Percentiles rank a stretch among this genome's conserved stretches.
Evolutionary conservation across 2,888 invertebrate genomes (phyloP).

Genomic region (Microplitis deprimator): DNA sequence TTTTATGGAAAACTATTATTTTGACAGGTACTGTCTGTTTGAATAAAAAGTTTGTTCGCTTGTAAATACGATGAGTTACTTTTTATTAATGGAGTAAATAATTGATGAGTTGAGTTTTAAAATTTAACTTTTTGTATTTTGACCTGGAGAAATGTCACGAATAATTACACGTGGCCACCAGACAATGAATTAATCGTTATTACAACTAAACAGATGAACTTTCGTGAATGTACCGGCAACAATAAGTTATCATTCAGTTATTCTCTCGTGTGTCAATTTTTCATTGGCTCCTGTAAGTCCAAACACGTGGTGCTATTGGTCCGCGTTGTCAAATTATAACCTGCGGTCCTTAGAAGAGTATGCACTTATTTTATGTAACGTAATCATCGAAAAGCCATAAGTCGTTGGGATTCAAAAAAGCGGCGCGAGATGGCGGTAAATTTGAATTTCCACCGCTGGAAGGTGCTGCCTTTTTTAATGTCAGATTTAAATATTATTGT

Average conservation of each 20-base stretch:
- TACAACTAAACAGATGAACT: slow-evolving; percentile 31
- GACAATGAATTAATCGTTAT: slow-evolving; percentile 21
- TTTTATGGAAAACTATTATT: not conserved
- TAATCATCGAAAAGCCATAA: not conserved
- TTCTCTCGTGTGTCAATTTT: slow-evolving; percentile 40
- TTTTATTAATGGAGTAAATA: not conserved
- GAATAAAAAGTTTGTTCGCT: not conserved
- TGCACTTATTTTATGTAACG: too few relatives aligned
- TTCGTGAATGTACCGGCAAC: slow-evolving; percentile 40
- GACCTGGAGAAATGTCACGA: not conserved
- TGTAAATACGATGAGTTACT: not conserved
- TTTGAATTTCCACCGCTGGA: not conserved
- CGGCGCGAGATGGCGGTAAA: not conserved
- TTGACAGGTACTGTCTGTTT: not conserved
- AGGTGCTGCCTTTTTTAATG: not conserved
- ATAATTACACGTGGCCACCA: slow-evolving; percentile 32
- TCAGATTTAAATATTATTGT: not conserved
- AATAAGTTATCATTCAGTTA: slow-evolving; percentile 28
- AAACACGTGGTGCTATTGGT: slow-evolving; percentile 40
- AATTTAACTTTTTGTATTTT: not conserved
- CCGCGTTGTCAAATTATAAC: slow-evolving; percentile 36
- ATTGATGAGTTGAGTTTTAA: not conserved
- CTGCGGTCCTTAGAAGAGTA: not conserved
- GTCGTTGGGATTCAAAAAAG: not conserved
- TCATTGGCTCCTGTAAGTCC: slow-evolving; percentile 30